Conservation (phyloP, 2,113 vertebrate genomes). For the Xiphophorus hellerii region DNA sequence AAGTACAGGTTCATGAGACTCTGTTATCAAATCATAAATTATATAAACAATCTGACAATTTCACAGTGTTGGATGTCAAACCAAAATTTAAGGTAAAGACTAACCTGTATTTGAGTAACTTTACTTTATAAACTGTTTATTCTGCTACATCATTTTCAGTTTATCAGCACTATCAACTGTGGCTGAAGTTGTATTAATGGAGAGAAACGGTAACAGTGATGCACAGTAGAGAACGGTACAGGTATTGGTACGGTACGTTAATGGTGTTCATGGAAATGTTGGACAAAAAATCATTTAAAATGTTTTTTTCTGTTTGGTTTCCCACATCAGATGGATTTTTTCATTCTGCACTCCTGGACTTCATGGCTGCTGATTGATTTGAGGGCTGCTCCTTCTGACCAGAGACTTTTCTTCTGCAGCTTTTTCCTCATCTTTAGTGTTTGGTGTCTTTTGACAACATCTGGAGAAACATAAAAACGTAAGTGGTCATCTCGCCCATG, state of each 20-base stretch:
- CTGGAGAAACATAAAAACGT: conserved; percentile 27
- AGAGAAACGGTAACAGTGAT: neutral
- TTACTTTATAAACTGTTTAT: neutral
- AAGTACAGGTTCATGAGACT: neutral
- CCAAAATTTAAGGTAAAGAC: neutral
- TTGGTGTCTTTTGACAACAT: conserved; percentile 51
- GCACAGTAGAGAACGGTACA: neutral
- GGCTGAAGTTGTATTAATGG: neutral
- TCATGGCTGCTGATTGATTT: neutral
- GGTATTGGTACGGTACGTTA: too few species aligned
- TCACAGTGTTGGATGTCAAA: neutral
- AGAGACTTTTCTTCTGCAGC: conserved; percentile 3
- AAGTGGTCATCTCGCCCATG: too few species aligned
- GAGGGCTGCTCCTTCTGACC: neutral
- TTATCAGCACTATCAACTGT: neutral
- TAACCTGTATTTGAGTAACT: neutral
- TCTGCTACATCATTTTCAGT: neutral
- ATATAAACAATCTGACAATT: neutral
- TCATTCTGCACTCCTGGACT: neutral
- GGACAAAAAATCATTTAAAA: too few species aligned
- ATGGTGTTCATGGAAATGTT: too few species aligned
- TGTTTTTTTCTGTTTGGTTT: neutral
- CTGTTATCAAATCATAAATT: neutral
- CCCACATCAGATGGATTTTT: neutral
- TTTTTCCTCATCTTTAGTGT: conserved; percentile 27